Conservation (phyloP, 2,888 invertebrate species). For the Agonopterix alstromeriana region DNA sequence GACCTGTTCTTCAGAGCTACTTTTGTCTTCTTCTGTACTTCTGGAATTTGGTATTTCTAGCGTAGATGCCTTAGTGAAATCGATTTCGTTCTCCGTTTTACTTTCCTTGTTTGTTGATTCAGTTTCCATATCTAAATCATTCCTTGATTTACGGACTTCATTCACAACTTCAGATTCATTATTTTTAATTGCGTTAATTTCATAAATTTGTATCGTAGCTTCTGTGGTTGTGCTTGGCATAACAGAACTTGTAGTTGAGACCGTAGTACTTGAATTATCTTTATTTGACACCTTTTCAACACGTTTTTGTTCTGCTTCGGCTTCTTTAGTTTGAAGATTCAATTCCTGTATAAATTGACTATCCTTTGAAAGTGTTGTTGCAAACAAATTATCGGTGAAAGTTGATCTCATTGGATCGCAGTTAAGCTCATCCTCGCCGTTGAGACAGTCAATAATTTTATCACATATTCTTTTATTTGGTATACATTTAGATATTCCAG, state of each 20-base stretch:
- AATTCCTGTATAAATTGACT: not conserved
- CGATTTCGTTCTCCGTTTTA: conserved; percentile 9
- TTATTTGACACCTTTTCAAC: not conserved
- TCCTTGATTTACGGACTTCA: not conserved
- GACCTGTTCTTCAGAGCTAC: conserved; percentile 10
- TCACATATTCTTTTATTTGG: conserved; percentile 82
- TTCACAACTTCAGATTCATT: not conserved
- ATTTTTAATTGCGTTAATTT: not conserved
- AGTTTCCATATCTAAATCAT: conserved; percentile 2
- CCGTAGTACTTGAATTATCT: no score
- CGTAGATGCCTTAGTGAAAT: conserved; percentile 33
- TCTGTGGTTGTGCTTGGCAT: no score
- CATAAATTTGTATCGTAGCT: no score
- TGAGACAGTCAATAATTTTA: conserved; percentile 83
- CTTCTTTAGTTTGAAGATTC: not conserved
- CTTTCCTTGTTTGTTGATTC: not conserved
- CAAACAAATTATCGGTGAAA: conserved; percentile 9
- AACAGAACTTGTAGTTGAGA: no score
- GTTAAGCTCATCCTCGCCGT: conserved; percentile 87
- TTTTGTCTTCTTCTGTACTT: conserved; percentile 19
- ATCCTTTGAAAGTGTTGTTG: conserved; percentile 3
- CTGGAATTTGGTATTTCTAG: conserved; percentile 26
- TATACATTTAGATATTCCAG: conserved; percentile 82
- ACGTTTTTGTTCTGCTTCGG: not conserved
- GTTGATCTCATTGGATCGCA: conserved; percentile 60